Percentiles rank a stretch among this genome's conserved stretches.
phyloP scores from a whole-genome alignment of 2,797 vertebrate genomes.

The Protosalanx chinensis region DNA sequence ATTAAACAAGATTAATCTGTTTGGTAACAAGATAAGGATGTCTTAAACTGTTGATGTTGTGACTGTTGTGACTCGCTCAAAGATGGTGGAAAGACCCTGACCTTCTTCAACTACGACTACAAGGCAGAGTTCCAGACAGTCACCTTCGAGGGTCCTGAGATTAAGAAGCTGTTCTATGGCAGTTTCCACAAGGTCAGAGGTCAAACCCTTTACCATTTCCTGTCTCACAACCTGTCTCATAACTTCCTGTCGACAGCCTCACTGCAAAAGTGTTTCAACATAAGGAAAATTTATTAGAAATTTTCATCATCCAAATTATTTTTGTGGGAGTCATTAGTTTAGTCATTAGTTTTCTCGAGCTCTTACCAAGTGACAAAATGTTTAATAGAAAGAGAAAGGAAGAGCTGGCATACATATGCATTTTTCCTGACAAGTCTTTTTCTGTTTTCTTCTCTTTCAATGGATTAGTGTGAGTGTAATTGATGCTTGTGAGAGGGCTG shows the following conservation, averaged over 20 bases:
- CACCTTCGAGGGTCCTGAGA: conserved; percentile 89
- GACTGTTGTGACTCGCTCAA: conserved; percentile 16
- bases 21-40: neutral
- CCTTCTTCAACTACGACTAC: conserved; percentile 94
- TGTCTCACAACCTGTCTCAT: neutral
- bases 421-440: no score
- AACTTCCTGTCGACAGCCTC: neutral
- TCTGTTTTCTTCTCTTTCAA: no score
- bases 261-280: neutral
- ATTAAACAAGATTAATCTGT: no score
- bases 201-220: neutral
- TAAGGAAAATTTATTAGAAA: no score
- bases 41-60: neutral
- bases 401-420: no score
- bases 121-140: conserved; percentile 89
- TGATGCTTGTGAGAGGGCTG: no score
- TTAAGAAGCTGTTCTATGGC: conserved; percentile 91
- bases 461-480: no score
- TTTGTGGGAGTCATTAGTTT: neutral
- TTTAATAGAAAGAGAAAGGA: no score
- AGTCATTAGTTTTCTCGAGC: neutral
- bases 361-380: neutral
- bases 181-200: conserved; percentile 93
- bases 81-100: conserved; percentile 93
- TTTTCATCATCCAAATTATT: no score